Conservation (phyloP, 2,113 vertebrate genomes). For the Perccottus glenii region DNA sequence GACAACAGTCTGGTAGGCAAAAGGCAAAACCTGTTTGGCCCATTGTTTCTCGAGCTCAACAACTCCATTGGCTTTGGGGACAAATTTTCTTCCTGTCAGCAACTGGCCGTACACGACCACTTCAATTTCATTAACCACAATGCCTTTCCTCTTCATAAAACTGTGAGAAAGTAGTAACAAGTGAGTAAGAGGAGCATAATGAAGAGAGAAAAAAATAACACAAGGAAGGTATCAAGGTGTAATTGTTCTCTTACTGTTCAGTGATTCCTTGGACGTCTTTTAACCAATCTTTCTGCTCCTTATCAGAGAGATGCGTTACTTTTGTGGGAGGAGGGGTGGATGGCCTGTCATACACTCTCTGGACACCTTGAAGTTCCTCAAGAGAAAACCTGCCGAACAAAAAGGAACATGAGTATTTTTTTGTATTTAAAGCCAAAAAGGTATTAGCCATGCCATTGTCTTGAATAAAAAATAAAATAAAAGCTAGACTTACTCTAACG, state of each 20-base stretch:
- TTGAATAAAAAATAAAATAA: too few species aligned
- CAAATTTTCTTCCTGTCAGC: constrained; percentile 90
- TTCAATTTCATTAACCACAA: constrained; percentile 87
- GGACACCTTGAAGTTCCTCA: constrained; percentile 86
- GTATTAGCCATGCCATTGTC: too few species aligned
- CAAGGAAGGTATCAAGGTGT: neutral
- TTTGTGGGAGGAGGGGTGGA: constrained; percentile 84
- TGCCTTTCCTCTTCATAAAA: constrained; percentile 91
- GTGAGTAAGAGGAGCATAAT: neutral
- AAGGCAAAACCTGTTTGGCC: constrained; percentile 93
- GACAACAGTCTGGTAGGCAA: constrained; percentile 91
- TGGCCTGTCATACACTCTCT: constrained; percentile 83
- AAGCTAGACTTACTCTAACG: too few species aligned
- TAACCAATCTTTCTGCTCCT: constrained; percentile 89
- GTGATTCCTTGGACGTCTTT: constrained; percentile 93
- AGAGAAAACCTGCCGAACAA: constrained; percentile 83
- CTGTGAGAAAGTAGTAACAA: constrained; percentile 60
- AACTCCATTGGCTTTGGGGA: constrained; percentile 86
- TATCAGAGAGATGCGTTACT: constrained; percentile 85
- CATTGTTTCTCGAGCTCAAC: constrained; percentile 96
- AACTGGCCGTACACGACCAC: constrained; percentile 89
- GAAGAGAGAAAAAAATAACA: neutral
- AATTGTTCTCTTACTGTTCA: constrained; percentile 84
- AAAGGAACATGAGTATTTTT: neutral
- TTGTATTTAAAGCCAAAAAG: neutral